Percentiles rank a stretch among this genome's conserved stretches.
Evolutionary conservation across 2,888 invertebrate species (phyloP).

Genomic region (Tachina fera): DNA sequence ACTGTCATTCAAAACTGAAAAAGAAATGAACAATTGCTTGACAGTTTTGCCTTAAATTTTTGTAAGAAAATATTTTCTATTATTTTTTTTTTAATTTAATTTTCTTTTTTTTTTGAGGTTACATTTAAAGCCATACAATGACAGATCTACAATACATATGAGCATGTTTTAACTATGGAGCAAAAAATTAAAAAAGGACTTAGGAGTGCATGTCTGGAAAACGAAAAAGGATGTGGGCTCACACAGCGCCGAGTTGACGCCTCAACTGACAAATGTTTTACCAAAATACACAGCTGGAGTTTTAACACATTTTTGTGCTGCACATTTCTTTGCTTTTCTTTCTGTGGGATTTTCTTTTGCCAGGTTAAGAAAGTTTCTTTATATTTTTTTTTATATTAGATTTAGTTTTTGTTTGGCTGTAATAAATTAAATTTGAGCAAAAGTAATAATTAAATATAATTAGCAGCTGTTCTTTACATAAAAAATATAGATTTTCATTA

Average conservation of each 20-base stretch:
- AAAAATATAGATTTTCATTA: too few species aligned
- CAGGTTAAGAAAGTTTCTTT: background rate
- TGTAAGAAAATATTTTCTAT: background rate
- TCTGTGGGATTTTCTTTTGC: conserved; percentile 24
- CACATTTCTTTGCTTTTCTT: conserved; percentile 36
- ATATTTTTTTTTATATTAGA: background rate
- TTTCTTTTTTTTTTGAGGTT: conserved; percentile 52
- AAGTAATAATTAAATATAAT: conserved; percentile 28
- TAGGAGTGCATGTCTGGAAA: conserved; percentile 14
- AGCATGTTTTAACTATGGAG: background rate
- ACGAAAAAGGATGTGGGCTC: conserved; percentile 71
- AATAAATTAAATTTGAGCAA: background rate
- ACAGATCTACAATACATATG: background rate
- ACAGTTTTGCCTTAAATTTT: background rate
- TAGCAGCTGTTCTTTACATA: conserved; percentile 27
- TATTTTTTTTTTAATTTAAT: background rate
- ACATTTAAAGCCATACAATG: conserved; percentile 24
- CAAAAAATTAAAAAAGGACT: conserved; percentile 23
- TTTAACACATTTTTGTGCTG: conserved; percentile 67
- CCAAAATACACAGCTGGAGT: conserved; percentile 73
- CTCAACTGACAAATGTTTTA: conserved; percentile 70
- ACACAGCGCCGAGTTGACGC: conserved; percentile 65
- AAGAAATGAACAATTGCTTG: conserved; percentile 40
- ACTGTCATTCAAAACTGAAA: conserved; percentile 14
- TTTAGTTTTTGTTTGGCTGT: background rate